These are phyloP conservation scores for Brachyhypopomus gauderio DNA, from an alignment of 2,113 vertebrate genomes.

Conservation along the genomic window DNA sequence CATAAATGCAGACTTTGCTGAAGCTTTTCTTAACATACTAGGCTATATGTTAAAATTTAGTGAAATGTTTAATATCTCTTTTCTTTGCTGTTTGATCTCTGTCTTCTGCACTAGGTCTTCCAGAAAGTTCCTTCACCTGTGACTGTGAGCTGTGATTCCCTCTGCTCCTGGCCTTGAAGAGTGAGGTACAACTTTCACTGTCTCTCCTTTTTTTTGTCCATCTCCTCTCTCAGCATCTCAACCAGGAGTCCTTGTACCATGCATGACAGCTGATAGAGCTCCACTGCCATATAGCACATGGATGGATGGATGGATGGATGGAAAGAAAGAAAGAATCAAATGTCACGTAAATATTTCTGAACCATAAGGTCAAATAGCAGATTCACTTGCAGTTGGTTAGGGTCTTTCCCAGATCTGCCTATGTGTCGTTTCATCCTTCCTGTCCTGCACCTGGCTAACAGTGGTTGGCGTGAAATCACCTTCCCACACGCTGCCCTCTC, in stretches of 20 bases:
- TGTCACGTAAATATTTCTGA: neutral
- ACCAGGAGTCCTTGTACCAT: neutral
- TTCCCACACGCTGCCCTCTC: conserved; percentile 47
- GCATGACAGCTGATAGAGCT: neutral
- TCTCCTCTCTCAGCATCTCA: neutral
- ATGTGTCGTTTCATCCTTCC: conserved; percentile 1
- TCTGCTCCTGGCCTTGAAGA: conserved; percentile 61
- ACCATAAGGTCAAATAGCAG: neutral
- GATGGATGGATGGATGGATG: too few species aligned
- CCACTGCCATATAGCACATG: neutral
- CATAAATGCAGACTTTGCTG: neutral
- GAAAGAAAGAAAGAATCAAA: too few species aligned
- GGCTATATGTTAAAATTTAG: too few species aligned
- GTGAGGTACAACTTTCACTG: conserved; percentile 68
- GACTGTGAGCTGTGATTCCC: conserved; percentile 67
- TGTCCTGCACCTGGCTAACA: conserved; percentile 7
- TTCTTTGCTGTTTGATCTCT: conserved; percentile 27
- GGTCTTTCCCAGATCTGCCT: neutral
- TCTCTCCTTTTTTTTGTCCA: too few species aligned
- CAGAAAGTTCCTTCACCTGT: conserved; percentile 85
- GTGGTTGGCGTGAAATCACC: conserved; percentile 42
- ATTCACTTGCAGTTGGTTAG: neutral
- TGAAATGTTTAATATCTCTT: neutral
- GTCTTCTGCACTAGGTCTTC: conserved; percentile 73
- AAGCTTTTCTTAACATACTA: neutral